Conservation (phyloP, 2,113 vertebrate genomes). For the Eretmodus cyanostictus region DNA sequence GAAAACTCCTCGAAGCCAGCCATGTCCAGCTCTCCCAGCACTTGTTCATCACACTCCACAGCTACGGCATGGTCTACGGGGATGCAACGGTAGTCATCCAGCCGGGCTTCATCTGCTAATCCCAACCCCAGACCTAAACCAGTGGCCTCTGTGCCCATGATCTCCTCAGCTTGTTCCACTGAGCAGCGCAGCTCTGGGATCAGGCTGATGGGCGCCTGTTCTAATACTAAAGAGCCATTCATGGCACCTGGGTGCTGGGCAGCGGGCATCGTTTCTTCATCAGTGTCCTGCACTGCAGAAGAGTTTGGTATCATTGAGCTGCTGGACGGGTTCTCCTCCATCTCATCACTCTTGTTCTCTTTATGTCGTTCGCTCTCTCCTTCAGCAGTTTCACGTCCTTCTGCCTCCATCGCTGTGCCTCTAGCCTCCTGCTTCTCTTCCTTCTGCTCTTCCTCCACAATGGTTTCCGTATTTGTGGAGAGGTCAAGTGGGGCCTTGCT, state of each 20-base stretch:
- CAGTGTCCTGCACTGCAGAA: not conserved
- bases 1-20: conserved; percentile 92
- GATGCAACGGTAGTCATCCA: conserved; percentile 87
- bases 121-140: conserved; percentile 67
- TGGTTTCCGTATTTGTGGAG: conserved; percentile 50
- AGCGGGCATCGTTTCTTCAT: conserved; percentile 8
- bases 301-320: not conserved
- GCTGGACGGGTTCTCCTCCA: not conserved
- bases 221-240: conserved; percentile 69
- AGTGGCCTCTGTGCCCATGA: conserved; percentile 89
- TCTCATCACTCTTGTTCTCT: not conserved
- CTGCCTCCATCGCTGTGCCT: not conserved
- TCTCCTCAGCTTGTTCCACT: conserved; percentile 92
- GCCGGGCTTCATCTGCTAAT: conserved; percentile 64
- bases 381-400: conserved; percentile 28
- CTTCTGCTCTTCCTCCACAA: not conserved
- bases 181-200: conserved; percentile 75
- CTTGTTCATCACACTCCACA: conserved; percentile 94
- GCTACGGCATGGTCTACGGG: conserved; percentile 92
- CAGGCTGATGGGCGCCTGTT: not conserved
- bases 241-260: conserved; percentile 46
- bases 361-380: not conserved
- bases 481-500: conserved; percentile 58
- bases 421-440: not conserved
- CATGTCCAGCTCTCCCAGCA: conserved; percentile 83